These are phyloP conservation scores for Laupala kohalensis DNA, from an alignment of 1,140 invertebrate species.

Conservation along the genomic window DNA sequence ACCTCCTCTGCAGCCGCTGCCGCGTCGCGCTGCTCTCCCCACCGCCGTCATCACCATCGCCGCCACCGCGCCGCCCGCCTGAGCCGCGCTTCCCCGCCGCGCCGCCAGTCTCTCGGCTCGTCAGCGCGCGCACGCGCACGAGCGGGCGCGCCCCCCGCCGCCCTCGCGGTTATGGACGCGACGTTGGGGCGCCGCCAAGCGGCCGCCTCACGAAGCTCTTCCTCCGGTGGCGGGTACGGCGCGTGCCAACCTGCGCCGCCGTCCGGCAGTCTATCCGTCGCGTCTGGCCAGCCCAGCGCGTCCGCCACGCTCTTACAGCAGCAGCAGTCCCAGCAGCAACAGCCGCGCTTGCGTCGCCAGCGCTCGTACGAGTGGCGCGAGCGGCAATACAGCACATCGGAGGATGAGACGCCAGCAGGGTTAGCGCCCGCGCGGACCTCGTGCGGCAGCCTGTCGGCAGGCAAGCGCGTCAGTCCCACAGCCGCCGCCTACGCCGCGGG, in stretches of 20 bases:
- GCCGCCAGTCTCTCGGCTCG: neutral
- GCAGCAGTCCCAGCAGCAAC: slow-evolving; percentile 7
- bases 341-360: slow-evolving; percentile 11
- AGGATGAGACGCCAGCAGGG: slow-evolving; percentile 10
- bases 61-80: too few species aligned
- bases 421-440: neutral
- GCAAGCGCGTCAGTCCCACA: slow-evolving; percentile 9
- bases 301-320: neutral
- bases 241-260: neutral
- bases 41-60: too few species aligned
- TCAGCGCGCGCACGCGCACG: neutral
- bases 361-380: slow-evolving; percentile 15
- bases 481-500: slow-evolving; percentile 18
- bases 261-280: neutral
- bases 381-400: slow-evolving; percentile 14
- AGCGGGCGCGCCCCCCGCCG: neutral
- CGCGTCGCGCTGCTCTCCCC: too few species aligned
- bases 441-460: neutral
- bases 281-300: slow-evolving; percentile 2
- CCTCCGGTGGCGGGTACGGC: neutral
- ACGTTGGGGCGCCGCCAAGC: slow-evolving; percentile 9
- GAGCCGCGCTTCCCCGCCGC: too few species aligned
- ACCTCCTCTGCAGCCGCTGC: too few species aligned
- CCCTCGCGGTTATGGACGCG: slow-evolving; percentile 6
- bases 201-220: neutral